Conservation (phyloP, 2,113 vertebrate genomes). For the Macaca fascicularis region T2T-MFA8v1.1 NC_088377.1:83453501-83454000, state of each 20-base stretch:
- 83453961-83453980: not conserved
- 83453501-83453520: not conserved
- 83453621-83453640: accelerated
- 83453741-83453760: not conserved
- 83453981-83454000: not conserved
- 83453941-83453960: not conserved
- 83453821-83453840: not conserved
- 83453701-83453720: not conserved
- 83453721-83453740: not conserved
- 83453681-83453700: accelerated
- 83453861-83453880: not conserved
- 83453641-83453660: accelerated
- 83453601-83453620: too few relatives aligned
- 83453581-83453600: too few relatives aligned
- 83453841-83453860: not conserved
- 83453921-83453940: not conserved
- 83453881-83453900: not conserved
- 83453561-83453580: not conserved
- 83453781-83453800: not conserved
- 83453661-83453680: accelerated
- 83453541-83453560: not conserved
- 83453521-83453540: accelerated
- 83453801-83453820: not conserved
- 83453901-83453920: not conserved
- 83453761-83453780: not conserved